Evolutionary conservation across 2,888 invertebrate species (phyloP).

Genomic region (Patella ulyssiponensis): DNA sequence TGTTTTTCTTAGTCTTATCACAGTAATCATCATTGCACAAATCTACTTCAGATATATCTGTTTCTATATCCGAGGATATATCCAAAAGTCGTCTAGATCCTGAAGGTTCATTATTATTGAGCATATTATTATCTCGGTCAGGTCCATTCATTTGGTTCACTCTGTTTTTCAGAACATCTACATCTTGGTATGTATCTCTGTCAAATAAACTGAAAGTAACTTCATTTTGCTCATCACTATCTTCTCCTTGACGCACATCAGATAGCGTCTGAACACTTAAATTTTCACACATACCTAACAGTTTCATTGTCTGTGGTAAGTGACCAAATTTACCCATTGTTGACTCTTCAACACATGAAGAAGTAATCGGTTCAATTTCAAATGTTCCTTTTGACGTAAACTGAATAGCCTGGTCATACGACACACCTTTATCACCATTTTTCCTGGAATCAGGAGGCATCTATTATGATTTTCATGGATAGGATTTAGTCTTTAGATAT

Average conservation of each 20-base stretch:
- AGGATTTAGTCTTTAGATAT: conserved; percentile 14
- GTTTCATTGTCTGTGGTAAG: conserved; percentile 27
- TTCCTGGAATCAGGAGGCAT: conserved; percentile 26
- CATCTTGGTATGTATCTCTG: conserved; percentile 40
- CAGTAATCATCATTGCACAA: not conserved
- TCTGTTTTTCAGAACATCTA: conserved; percentile 45
- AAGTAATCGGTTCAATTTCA: not conserved
- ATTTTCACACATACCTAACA: conserved; percentile 44
- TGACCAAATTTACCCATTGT: not conserved
- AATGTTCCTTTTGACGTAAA: not conserved
- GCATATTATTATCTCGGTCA: not conserved
- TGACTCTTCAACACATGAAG: not conserved
- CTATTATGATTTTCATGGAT: conserved; percentile 3
- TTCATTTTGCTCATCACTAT: conserved; percentile 16
- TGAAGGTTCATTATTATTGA: not conserved
- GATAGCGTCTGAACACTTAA: conserved; percentile 23
- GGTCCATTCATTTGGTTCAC: conserved; percentile 22
- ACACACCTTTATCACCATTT: conserved; percentile 17
- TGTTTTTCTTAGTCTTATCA: conserved; percentile 14
- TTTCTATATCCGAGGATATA: not conserved
- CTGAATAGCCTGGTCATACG: not conserved
- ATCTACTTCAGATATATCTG: not conserved
- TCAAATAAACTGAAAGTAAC: conserved; percentile 28
- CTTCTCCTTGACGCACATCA: conserved; percentile 27
- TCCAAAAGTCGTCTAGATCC: not conserved